These are phyloP conservation scores for Sminthurides aquaticus DNA, from an alignment of 2,888 invertebrate species.

Conservation along the genomic window DNA sequence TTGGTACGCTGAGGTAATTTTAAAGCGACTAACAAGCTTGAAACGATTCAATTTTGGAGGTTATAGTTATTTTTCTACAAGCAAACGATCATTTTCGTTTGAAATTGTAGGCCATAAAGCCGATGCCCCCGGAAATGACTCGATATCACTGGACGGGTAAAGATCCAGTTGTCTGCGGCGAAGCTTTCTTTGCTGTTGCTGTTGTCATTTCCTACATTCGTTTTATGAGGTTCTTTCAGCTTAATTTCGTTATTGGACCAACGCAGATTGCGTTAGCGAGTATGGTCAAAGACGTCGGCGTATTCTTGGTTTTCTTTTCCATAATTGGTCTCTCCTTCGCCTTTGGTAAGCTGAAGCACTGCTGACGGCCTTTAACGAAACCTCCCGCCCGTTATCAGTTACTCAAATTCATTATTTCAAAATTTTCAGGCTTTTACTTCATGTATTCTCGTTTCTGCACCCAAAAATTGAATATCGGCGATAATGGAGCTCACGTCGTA, in stretches of 20 bases:
- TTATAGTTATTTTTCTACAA: too few species aligned
- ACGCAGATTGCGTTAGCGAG: conserved; percentile 55
- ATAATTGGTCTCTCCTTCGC: conserved; percentile 57
- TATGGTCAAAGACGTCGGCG: conserved; percentile 60
- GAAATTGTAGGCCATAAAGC: background rate
- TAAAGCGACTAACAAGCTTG: background rate
- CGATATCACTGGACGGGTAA: conserved; percentile 59
- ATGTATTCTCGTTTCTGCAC: conserved; percentile 13
- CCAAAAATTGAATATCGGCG: background rate
- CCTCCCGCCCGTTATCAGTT: too few species aligned
- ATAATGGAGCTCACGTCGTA: background rate
- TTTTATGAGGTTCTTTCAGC: conserved; percentile 57
- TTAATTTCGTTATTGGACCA: conserved; percentile 60
- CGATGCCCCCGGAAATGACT: conserved; percentile 49
- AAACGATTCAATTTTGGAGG: background rate
- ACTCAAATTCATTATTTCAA: too few species aligned
- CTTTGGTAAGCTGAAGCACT: conserved; percentile 46
- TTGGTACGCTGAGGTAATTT: conserved; percentile 43
- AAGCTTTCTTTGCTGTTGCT: conserved; percentile 60
- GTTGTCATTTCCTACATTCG: conserved; percentile 61
- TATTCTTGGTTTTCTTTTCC: conserved; percentile 54
- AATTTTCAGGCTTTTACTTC: conserved; percentile 13
- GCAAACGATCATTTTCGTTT: background rate
- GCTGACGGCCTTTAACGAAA: too few species aligned
- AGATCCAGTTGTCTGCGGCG: conserved; percentile 59